phyloP scores from a whole-genome alignment of 1,140 invertebrate species.

The Paramacrobiotus metropolitanus region DNA sequence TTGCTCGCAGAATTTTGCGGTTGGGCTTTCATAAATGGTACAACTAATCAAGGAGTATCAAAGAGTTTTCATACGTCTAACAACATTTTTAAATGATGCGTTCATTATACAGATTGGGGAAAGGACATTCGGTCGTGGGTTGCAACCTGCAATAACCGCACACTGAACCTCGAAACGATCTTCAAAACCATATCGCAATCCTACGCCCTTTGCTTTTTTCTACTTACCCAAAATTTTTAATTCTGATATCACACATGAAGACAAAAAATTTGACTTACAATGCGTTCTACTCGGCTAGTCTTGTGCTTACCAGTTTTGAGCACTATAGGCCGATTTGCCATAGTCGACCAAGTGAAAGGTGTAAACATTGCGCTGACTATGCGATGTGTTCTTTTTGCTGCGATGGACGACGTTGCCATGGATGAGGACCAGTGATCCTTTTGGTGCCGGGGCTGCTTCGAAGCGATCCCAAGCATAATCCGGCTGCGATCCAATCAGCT shows the following conservation, averaged over 20 bases:
- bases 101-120: no score
- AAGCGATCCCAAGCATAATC: conserved; percentile 51
- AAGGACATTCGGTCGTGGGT: conserved; percentile 8
- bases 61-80: no score
- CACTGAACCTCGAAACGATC: no score
- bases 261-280: not conserved
- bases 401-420: conserved; percentile 80
- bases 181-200: no score
- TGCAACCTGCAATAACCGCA: conserved; percentile 12
- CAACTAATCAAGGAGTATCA: no score
- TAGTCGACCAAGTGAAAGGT: conserved; percentile 82
- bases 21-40: no score
- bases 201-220: no score
- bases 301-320: conserved; percentile 49
- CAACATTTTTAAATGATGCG: no score
- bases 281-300: no score
- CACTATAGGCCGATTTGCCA: conserved; percentile 41
- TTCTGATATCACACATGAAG: not conserved
- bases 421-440: conserved; percentile 63
- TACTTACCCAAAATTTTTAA: no score
- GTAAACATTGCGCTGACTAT: conserved; percentile 65
- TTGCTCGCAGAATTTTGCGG: no score
- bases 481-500: conserved; percentile 29
- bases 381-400: conserved; percentile 58
- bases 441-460: conserved; percentile 46